Conservation (phyloP, 2,797 vertebrate genomes). For the Sebastolobus alascanus region DNA sequence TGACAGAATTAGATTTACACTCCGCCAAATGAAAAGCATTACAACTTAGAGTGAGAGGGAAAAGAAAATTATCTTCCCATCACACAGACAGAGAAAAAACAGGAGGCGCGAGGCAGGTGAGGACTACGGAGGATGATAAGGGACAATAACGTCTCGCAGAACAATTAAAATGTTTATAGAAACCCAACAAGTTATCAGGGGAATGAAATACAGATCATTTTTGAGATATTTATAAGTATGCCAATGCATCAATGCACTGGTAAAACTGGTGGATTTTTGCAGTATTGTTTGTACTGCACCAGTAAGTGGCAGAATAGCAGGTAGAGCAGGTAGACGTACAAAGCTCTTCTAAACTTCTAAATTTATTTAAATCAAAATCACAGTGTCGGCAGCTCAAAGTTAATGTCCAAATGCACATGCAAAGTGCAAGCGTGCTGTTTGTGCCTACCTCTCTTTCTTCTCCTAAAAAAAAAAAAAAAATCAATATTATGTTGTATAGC, state of each 20-base stretch:
- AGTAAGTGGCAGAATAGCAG: not conserved
- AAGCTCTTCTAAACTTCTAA: not conserved
- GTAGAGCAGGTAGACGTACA: not conserved
- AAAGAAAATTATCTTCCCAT: not conserved
- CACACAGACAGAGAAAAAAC: not conserved
- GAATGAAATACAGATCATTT: not conserved
- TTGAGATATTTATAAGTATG: not conserved
- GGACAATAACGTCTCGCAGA: not conserved
- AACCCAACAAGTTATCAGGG: not conserved
- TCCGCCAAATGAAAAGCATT: conserved; percentile 32
- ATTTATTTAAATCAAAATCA: not conserved
- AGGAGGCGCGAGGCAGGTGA: not conserved
- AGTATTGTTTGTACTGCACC: not conserved
- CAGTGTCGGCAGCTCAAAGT: not conserved
- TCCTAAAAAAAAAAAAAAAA: not conserved
- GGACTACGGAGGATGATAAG: not conserved
- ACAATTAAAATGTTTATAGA: not conserved
- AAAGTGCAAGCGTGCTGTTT: no score
- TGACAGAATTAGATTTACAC: conserved; percentile 40
- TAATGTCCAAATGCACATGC: not conserved
- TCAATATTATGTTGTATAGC: not conserved
- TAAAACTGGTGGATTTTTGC: not conserved
- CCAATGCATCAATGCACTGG: not conserved
- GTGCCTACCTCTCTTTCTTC: not conserved
- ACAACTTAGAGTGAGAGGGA: not conserved